Percentiles rank a stretch among this genome's conserved stretches.
These are phyloP conservation scores for Perca fluviatilis DNA, from an alignment of 2,113 vertebrate species.

Conservation along the genomic window DNA sequence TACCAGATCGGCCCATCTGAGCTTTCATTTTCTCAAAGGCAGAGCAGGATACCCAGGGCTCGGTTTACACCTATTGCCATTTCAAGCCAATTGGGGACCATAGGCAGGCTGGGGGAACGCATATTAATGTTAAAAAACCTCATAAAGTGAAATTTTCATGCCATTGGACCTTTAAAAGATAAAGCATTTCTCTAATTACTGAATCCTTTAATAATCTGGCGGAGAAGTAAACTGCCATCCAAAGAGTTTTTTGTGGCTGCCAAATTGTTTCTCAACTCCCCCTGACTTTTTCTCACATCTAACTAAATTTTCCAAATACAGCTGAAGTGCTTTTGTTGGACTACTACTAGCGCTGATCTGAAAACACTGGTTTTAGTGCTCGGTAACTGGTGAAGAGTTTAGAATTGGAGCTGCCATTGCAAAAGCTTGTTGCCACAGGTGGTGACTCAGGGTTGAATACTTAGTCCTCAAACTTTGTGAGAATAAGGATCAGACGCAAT, in stretches of 20 bases:
- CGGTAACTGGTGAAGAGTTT: conserved; percentile 40
- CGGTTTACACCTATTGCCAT: too few species aligned
- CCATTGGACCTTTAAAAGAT: too few species aligned
- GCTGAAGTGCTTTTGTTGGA: conserved; percentile 36
- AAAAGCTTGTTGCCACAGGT: not conserved
- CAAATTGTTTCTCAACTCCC: not conserved
- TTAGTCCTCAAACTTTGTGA: conserved; percentile 25
- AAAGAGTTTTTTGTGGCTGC: too few species aligned
- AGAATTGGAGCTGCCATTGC: conserved; percentile 46
- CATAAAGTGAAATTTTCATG: too few species aligned
- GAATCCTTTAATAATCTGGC: not conserved
- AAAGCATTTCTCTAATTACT: not conserved
- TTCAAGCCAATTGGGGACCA: too few species aligned
- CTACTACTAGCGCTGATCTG: conserved; percentile 38
- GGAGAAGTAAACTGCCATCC: not conserved
- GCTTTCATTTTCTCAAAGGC: too few species aligned
- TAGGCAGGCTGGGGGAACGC: too few species aligned
- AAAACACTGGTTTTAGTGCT: conserved; percentile 24
- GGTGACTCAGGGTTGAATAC: conserved; percentile 33
- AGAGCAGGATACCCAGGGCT: too few species aligned
- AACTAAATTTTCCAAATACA: conserved; percentile 10
- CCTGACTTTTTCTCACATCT: conserved; percentile 30
- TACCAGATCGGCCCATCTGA: too few species aligned
- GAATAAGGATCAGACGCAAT: not conserved
- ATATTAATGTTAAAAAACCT: too few species aligned